Evolutionary conservation across 2,113 vertebrate species (phyloP).

Genomic region (Zootoca vivipara): DNA sequence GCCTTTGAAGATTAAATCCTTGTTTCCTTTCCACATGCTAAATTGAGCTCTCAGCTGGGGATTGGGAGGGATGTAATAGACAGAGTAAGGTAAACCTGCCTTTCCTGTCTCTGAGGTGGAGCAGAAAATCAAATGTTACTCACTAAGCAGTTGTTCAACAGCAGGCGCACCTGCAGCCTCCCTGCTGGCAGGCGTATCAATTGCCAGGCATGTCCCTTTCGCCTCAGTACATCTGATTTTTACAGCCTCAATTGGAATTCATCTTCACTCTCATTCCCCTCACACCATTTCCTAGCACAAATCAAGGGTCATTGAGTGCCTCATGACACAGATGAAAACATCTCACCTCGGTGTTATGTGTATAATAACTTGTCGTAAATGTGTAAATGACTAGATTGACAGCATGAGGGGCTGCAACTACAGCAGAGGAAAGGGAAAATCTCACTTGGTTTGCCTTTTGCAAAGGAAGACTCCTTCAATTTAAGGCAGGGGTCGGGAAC

Average conservation of each 20-base stretch:
- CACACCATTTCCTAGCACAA: background rate
- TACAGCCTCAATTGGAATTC: constrained; percentile 5
- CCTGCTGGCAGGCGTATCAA: constrained; percentile 9
- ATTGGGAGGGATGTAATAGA: background rate
- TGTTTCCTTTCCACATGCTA: background rate
- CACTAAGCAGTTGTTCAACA: background rate
- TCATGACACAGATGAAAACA: background rate
- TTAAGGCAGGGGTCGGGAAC: background rate
- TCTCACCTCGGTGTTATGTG: background rate
- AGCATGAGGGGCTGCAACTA: background rate
- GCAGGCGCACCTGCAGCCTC: background rate
- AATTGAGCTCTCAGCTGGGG: background rate
- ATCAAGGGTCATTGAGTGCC: background rate
- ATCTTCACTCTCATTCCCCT: background rate
- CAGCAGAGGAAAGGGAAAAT: background rate
- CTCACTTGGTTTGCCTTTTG: background rate
- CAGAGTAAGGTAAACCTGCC: background rate
- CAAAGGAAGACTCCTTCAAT: background rate
- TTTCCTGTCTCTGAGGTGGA: background rate
- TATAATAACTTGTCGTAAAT: constrained; percentile 12
- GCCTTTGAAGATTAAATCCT: constrained; percentile 13
- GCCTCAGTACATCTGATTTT: constrained; percentile 24
- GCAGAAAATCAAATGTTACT: background rate
- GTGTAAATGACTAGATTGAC: constrained; percentile 7
- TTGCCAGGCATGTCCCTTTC: constrained; percentile 11